Evolutionary conservation across 2,888 invertebrate species (phyloP), one percentile per base, ranked within the genome.

Genomic region (Therioaphis trifolii): DNA sequence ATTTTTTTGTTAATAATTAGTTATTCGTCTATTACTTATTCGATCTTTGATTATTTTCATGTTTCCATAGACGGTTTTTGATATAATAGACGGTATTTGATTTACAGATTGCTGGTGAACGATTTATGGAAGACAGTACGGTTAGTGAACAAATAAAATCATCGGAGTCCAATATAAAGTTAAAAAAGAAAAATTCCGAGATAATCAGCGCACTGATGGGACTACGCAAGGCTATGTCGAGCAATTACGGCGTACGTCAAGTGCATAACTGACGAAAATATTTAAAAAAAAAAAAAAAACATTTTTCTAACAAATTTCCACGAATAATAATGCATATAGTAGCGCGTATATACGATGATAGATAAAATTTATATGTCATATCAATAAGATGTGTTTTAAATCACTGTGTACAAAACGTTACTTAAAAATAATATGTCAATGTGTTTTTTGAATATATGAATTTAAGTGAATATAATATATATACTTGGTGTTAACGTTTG

Each of bases 141-240:
- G 24, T 35, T 18, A 27, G 21, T 46, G 61, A 46, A 9, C 29
- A 27, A 15, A 49, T 29, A 49, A 76, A 43, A 5, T 21, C 69
- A 21, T n/a, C 43, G 12, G 40, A 29, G n/a, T 27, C 40, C 14
- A 27, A 58, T 27, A 52, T 49, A 11, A 69, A 29, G 35, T 49
- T 72, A 4, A 72, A 58, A 63, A 82, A 82, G 49, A 82, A 46
- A 24, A 82, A 82, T 24, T 82, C 80, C 7, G 80, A 82, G 52
- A 72, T 82, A 18, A 74, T 82, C 35, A 82, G 80, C 9, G 72
- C 61, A 21, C 21, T 82, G 43, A 82, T 82, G 63, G 80, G 72
- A 63, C n/a, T 82, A 15, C 71, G 80, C 46, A 82, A 27, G 24
- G 80, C 80, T 4, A 63, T 82, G 72, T 58, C 72, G n/a, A 72